Percentiles rank a stretch among this genome's conserved stretches.
Evolutionary conservation across 2,797 vertebrate species (phyloP).

Genomic region (Platalea minor): DNA sequence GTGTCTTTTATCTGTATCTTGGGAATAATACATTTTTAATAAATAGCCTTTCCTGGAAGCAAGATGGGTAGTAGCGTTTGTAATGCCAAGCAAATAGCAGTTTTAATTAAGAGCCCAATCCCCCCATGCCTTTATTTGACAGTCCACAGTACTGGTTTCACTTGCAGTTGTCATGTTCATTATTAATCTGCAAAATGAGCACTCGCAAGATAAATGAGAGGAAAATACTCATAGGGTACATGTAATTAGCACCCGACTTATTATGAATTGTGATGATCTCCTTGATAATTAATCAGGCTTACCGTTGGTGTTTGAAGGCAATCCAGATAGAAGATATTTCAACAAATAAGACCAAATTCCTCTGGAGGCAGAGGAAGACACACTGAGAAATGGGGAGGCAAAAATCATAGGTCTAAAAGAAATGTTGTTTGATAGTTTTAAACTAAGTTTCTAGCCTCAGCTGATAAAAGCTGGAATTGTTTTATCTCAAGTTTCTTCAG

Average conservation of each 20-base stretch:
- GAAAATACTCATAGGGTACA: constrained; percentile 29
- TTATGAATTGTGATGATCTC: constrained; percentile 25
- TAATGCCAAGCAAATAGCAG: constrained; percentile 2
- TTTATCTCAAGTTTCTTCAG: background rate
- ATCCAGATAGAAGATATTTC: background rate
- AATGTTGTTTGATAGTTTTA: background rate
- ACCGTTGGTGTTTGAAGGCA: background rate
- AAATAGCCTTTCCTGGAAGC: constrained; percentile 21
- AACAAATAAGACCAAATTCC: background rate
- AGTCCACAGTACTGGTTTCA: constrained; percentile 2
- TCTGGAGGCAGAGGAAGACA: background rate
- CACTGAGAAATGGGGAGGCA: background rate
- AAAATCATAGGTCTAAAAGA: background rate
- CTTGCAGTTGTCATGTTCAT: constrained; percentile 35
- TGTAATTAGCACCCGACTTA: constrained; percentile 42
- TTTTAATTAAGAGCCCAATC: constrained; percentile 53
- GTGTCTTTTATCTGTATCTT: background rate
- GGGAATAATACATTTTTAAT: constrained; percentile 35
- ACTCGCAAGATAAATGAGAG: constrained; percentile 30
- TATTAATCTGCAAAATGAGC: constrained; percentile 40
- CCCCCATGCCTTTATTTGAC: constrained; percentile 20
- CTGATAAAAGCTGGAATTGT: background rate
- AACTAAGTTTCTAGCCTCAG: background rate
- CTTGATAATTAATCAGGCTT: constrained; percentile 48
- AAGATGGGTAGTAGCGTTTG: background rate